phyloP scores from a whole-genome alignment of 2,797 vertebrate genomes.

The Aselliscus stoliczkanus region DNA sequence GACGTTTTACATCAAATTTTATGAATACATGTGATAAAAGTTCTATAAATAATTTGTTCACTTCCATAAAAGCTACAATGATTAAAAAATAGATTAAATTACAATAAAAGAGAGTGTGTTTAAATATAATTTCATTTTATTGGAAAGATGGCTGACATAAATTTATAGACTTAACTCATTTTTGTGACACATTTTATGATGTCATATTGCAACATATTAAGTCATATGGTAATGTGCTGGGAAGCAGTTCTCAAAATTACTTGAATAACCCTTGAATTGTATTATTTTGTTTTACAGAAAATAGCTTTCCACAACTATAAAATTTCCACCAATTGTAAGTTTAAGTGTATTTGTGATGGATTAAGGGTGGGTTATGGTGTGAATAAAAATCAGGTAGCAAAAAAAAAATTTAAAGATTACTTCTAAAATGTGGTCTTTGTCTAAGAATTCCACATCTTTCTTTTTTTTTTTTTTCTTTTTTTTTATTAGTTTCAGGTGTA shows the following conservation, averaged over 20 bases:
- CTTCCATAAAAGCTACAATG: not conserved
- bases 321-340: not conserved
- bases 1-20: not conserved
- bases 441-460: not conserved
- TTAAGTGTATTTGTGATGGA: not conserved
- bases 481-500: no score
- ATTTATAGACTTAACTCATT: not conserved
- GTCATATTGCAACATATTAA: not conserved
- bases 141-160: not conserved
- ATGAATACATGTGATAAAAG: not conserved
- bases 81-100: not conserved
- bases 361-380: not conserved
- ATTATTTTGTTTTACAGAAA: not conserved
- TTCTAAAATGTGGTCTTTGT: not conserved
- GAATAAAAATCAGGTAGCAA: not conserved
- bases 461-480: no score
- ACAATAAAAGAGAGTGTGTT: not conserved
- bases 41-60: not conserved
- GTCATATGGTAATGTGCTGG: not conserved
- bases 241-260: not conserved
- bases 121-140: not conserved
- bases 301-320: not conserved
- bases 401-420: not conserved
- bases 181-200: not conserved
- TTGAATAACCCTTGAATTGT: not conserved